Conservation (phyloP, 2,888 invertebrate genomes). For the Dorcus parallelipipedus region DNA sequence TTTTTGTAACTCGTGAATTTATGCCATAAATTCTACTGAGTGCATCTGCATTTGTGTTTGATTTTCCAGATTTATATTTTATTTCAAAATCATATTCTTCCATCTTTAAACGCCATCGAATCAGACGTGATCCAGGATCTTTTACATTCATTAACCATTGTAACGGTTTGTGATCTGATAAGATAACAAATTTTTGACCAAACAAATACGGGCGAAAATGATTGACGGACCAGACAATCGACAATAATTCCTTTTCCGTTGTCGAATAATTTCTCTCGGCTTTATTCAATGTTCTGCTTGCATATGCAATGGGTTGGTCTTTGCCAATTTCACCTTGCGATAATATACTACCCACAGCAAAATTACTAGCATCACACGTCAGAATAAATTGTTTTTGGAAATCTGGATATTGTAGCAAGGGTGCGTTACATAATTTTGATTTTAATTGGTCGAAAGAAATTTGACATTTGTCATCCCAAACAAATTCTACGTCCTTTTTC, state of each 20-base stretch:
- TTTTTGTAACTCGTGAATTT: too few species aligned
- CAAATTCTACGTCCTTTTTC: too few species aligned
- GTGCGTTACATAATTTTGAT: too few species aligned
- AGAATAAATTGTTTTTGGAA: too few species aligned
- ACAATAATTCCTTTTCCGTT: slow-evolving; percentile 40
- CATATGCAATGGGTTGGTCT: slow-evolving; percentile 39
- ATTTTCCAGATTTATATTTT: slow-evolving; percentile 31
- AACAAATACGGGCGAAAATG: slow-evolving; percentile 42
- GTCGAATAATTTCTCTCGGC: slow-evolving; percentile 39
- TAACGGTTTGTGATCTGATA: slow-evolving; percentile 40
- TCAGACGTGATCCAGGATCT: slow-evolving; percentile 32
- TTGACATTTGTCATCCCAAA: too few species aligned
- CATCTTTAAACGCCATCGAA: slow-evolving; percentile 34
- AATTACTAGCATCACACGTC: too few species aligned
- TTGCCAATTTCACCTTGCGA: slow-evolving; percentile 9
- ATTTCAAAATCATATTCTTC: slow-evolving; percentile 38
- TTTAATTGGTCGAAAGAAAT: too few species aligned
- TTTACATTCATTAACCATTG: slow-evolving; percentile 36
- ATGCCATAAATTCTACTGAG: slow-evolving; percentile 17
- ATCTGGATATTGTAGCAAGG: too few species aligned
- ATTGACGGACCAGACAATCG: slow-evolving; percentile 38
- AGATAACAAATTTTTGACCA: slow-evolving; percentile 37
- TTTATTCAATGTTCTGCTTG: slow-evolving; percentile 34
- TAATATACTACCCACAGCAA: too few species aligned
- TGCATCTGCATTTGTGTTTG: slow-evolving; percentile 36